Conservation (phyloP, 2,797 vertebrate species). For the Chaunax sp. region DNA sequence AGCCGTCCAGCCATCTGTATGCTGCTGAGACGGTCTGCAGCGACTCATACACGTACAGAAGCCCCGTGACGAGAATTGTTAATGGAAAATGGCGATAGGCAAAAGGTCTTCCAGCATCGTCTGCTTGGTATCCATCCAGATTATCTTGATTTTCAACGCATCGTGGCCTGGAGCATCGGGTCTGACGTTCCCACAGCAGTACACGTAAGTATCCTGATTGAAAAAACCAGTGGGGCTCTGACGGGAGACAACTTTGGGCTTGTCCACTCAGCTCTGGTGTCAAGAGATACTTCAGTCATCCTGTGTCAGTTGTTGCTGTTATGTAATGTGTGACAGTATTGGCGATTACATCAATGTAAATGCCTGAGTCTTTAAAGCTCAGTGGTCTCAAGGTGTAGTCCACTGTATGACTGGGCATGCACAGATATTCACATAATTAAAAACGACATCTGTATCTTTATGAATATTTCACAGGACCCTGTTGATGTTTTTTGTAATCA, state of each 20-base stretch:
- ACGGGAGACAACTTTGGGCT: constrained; percentile 64
- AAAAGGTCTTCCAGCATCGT: constrained; percentile 88
- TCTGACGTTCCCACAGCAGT: constrained; percentile 94
- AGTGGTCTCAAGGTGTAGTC: constrained; percentile 47
- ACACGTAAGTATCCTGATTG: constrained; percentile 88
- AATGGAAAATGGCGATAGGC: constrained; percentile 94
- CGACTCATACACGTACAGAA: constrained; percentile 55
- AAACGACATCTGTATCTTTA: too few species aligned
- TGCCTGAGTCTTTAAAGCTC: constrained; percentile 24
- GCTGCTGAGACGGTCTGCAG: constrained; percentile 52
- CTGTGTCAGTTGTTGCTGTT: constrained; percentile 48
- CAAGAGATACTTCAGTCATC: constrained; percentile 34
- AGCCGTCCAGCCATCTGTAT: constrained; percentile 33
- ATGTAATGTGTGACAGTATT: constrained; percentile 60
- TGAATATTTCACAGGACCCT: background rate
- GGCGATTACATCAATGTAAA: constrained; percentile 51
- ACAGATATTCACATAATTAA: constrained; percentile 4
- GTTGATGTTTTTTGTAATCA: background rate
- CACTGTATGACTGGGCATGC: constrained; percentile 33
- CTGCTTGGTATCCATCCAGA: constrained; percentile 85
- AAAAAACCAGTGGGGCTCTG: constrained; percentile 22
- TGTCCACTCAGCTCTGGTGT: constrained; percentile 39
- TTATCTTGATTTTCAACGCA: constrained; percentile 86
- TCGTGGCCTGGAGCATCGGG: constrained; percentile 86
- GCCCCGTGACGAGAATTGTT: constrained; percentile 66